Base-by-base conservation (phyloP, 1,140 invertebrate genomes). In the Drosophila albomicans region DNA sequence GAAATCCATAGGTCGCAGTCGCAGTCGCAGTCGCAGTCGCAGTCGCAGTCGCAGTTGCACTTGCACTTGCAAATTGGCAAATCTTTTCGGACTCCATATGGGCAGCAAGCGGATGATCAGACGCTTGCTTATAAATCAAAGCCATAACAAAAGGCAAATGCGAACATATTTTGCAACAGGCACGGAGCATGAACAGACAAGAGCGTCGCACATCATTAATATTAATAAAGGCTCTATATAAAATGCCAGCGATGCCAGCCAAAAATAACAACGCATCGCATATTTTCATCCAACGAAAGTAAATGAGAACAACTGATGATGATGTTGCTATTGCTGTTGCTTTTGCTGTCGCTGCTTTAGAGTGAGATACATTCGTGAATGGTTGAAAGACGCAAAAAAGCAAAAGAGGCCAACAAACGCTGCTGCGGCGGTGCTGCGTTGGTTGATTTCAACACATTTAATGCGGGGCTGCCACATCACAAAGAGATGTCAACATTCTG, bases 151-250 rank as follows among this genome's bases (percentile, higher is more conserved):
- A 8, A 13, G 13, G n/a, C 43, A 61, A 67, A 68, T 51, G 57
- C 61, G 64, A 70, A 66, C 51, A 81, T 69, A 86, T 86, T 79
- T 81, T 78, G 49, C 52, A 75, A 68, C 64, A 71, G 65, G 71
- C 78, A 65, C 63, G 62, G 38, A 54, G 71, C 20, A 58, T 38
- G 30, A 57, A 49, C 70, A 38, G 57, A 67, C 43, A 69, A 69
- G 30, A 69, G 65, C 72, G 66, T 75, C 57, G 81, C 78, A 85
- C 70, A 81, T 79, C 85, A 89, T 89, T 89, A 89, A 89, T 89
- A 89, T 90, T 89, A 85, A 85, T 88, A 86, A 82, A 89, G 80
- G 79, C 78, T 64, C 77, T 72, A 67, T 63, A 82, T 65, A 88
- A 87, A 88, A 80, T 74, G 85, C 46, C 62, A 64, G 58, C 63